phyloP scores from a whole-genome alignment of 2,888 invertebrate species.

The Frankliniella intonsa region DNA sequence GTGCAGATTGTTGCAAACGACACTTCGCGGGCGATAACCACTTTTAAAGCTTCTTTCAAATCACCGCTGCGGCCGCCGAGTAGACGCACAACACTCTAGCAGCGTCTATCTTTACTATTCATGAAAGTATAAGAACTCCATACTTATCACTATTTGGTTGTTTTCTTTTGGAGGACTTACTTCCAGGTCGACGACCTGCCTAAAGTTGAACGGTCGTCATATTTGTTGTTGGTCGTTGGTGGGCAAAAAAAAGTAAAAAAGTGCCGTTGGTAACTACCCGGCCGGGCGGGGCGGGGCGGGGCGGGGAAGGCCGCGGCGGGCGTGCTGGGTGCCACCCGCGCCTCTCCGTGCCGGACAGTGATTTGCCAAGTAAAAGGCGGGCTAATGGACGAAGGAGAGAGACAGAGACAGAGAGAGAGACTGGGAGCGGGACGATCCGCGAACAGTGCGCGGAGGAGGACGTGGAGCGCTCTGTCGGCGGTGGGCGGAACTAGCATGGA shows the following conservation, averaged over 20 bases:
- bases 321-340: background rate
- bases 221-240: background rate
- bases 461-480: conserved; percentile 45
- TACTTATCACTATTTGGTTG: no score
- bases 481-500: conserved; percentile 45
- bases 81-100: no score
- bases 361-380: background rate
- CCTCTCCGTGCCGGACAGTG: background rate
- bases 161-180: no score
- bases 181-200: no score
- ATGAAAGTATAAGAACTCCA: no score
- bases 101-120: no score
- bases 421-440: background rate
- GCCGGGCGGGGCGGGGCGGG: conserved; percentile 21
- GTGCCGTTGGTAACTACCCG: conserved; percentile 37
- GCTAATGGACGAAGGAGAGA: background rate
- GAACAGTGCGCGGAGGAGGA: background rate
- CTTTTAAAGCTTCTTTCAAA: no score
- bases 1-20: no score
- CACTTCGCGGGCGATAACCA: no score
- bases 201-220: no score
- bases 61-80: no score
- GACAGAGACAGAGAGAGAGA: no score
- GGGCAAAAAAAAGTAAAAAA: conserved; percentile 41
- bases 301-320: background rate